phyloP scores from a whole-genome alignment of 2,888 invertebrate genomes.

The Belgica antarctica region DNA sequence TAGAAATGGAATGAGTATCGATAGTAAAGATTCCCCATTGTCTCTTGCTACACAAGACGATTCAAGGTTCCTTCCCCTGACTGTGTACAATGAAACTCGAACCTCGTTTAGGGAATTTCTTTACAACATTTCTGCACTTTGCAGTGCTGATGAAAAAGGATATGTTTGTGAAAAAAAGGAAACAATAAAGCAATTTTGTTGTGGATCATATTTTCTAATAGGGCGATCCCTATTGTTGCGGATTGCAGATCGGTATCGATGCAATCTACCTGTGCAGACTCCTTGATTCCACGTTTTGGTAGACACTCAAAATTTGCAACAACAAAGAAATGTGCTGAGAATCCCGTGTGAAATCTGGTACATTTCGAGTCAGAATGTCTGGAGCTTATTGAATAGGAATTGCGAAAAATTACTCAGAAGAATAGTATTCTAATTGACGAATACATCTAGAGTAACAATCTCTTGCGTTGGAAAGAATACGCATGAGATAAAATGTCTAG shows the following conservation, averaged over 20 bases:
- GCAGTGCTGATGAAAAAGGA: constrained; percentile 25
- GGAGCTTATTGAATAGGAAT: too few relatives aligned
- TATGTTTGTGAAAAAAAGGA: constrained; percentile 37
- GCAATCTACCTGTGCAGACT: neutral
- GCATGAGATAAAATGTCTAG: too few relatives aligned
- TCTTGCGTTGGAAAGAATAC: too few relatives aligned
- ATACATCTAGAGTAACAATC: too few relatives aligned
- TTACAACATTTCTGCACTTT: constrained; percentile 21
- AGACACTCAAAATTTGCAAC: neutral
- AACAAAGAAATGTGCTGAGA: too few relatives aligned
- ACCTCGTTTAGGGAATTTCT: constrained; percentile 9
- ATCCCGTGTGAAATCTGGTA: too few relatives aligned
- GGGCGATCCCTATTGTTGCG: constrained; percentile 25
- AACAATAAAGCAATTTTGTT: constrained; percentile 41
- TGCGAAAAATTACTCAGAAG: too few relatives aligned
- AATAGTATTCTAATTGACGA: too few relatives aligned
- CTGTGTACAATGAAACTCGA: constrained; percentile 10
- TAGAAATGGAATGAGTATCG: constrained; percentile 32
- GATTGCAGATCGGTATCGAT: neutral
- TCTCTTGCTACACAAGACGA: constrained; percentile 20
- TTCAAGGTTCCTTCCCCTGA: neutral
- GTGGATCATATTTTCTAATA: constrained; percentile 40
- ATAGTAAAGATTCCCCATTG: constrained; percentile 40
- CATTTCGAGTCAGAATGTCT: too few relatives aligned
- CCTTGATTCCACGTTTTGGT: neutral